These are phyloP conservation scores for Acanthurus tractus DNA, from an alignment of 2,797 vertebrate genomes.

Conservation along the genomic window DNA sequence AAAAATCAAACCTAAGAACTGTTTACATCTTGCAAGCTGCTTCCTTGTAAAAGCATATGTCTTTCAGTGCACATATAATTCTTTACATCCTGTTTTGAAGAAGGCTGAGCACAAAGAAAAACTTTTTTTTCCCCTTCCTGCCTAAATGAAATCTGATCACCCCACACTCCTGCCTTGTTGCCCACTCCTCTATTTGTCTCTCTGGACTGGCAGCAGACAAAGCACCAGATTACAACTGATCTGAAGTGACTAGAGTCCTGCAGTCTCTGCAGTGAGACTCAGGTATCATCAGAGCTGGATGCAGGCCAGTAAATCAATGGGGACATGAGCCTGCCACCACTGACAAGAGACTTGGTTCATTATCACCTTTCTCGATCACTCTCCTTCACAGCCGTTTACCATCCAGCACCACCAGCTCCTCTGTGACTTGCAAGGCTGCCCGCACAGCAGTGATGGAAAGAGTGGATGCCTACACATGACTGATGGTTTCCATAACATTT, in stretches of 20 bases:
- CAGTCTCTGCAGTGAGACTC: slow-evolving; percentile 50
- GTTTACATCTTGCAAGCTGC: no score
- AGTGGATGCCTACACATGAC: slow-evolving; percentile 1
- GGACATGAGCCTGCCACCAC: slow-evolving; percentile 53
- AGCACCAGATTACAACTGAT: slow-evolving; percentile 60
- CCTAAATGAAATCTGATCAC: neutral
- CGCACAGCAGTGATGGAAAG: slow-evolving; percentile 2
- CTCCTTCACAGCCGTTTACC: slow-evolving; percentile 59
- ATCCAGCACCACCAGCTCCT: slow-evolving; percentile 38
- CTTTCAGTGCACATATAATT: no score
- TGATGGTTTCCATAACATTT: neutral
- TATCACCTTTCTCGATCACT: slow-evolving; percentile 70
- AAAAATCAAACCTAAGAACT: no score
- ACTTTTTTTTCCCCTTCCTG: neutral
- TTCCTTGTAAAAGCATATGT: no score
- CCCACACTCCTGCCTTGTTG: slow-evolving; percentile 5
- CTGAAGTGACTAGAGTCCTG: slow-evolving; percentile 54
- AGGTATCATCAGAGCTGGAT: slow-evolving; percentile 65
- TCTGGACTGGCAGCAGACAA: slow-evolving; percentile 53
- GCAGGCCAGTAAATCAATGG: slow-evolving; percentile 69
- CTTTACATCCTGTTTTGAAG: neutral
- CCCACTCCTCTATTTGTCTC: slow-evolving; percentile 56
- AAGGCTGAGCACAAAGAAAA: neutral
- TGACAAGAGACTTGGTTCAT: slow-evolving; percentile 73
- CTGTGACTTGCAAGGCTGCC: slow-evolving; percentile 34